These are phyloP conservation scores for Oeneis ivallda DNA, from an alignment of 2,888 invertebrate species.

Conservation along the genomic window DNA sequence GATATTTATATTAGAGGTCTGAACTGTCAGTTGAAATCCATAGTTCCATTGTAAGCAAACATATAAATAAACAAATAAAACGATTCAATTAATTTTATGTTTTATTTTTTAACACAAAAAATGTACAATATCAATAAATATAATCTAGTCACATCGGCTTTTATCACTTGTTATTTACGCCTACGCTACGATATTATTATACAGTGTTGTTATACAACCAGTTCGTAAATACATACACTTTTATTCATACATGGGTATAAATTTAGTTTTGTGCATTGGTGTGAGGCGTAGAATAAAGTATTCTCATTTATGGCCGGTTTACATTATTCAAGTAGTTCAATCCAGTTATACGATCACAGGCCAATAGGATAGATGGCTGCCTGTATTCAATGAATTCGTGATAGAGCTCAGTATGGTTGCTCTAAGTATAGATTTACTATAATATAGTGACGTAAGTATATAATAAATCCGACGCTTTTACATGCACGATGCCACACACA, in stretches of 20 bases:
- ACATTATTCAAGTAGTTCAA: conserved; percentile 28
- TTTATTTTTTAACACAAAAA: conserved; percentile 79
- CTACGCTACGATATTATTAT: conserved; percentile 61
- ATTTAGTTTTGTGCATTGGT: conserved; percentile 50
- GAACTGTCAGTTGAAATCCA: too few relatives aligned
- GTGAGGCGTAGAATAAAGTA: conserved; percentile 37
- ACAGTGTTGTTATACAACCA: conserved; percentile 72
- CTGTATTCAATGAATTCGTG: neutral
- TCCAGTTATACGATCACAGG: conserved; percentile 45
- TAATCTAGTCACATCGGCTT: conserved; percentile 70
- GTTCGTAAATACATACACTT: conserved; percentile 37
- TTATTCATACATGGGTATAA: conserved; percentile 12
- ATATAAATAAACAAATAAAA: conserved; percentile 35
- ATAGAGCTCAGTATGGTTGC: neutral
- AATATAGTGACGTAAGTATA: too few relatives aligned
- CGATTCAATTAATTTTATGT: conserved; percentile 23
- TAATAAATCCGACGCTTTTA: too few relatives aligned
- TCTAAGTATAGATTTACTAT: too few relatives aligned
- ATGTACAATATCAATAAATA: conserved; percentile 81
- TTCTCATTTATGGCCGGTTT: neutral
- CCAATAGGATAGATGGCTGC: conserved; percentile 3
- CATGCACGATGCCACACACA: too few relatives aligned
- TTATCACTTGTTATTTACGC: conserved; percentile 64
- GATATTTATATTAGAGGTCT: too few relatives aligned
- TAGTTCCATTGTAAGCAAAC: neutral